phyloP scores from a whole-genome alignment of 2,888 invertebrate species.

The Cataglyphis livida region DNA sequence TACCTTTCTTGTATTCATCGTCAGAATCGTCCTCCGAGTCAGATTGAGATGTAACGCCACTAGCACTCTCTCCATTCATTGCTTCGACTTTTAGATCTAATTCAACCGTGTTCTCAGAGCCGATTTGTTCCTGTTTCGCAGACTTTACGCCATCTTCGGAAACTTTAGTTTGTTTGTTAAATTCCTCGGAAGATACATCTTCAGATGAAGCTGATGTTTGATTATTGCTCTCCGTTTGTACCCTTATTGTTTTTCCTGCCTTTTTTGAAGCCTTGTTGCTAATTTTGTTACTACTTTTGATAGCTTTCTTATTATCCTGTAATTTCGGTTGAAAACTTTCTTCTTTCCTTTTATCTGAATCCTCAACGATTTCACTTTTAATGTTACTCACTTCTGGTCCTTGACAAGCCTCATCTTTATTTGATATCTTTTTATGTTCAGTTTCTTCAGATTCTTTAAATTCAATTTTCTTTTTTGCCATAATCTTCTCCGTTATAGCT shows the following conservation, averaged over 20 bases:
- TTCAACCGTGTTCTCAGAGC: slow-evolving; percentile 68
- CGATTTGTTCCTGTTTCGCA: slow-evolving; percentile 72
- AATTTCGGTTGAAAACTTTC: slow-evolving; percentile 64
- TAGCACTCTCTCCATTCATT: slow-evolving; percentile 64
- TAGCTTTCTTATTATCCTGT: slow-evolving; percentile 76
- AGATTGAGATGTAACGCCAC: slow-evolving; percentile 55
- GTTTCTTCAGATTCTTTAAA: slow-evolving; percentile 76
- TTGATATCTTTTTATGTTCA: slow-evolving; percentile 70
- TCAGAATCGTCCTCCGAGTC: slow-evolving; percentile 65
- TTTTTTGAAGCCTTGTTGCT: slow-evolving; percentile 76
- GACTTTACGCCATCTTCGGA: slow-evolving; percentile 69
- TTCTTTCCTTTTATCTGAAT: slow-evolving; percentile 71
- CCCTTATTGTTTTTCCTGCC: slow-evolving; percentile 67
- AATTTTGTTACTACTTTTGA: slow-evolving; percentile 72
- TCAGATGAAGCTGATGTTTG: slow-evolving; percentile 62
- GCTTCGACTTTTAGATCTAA: slow-evolving; percentile 77
- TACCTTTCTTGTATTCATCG: slow-evolving; percentile 61
- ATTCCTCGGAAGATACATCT: slow-evolving; percentile 74
- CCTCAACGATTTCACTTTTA: slow-evolving; percentile 81
- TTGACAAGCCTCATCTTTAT: slow-evolving; percentile 68
- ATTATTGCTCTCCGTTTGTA: slow-evolving; percentile 73
- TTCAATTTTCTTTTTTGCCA: slow-evolving; percentile 78
- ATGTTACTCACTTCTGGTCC: slow-evolving; percentile 72
- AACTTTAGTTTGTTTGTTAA: slow-evolving; percentile 75
- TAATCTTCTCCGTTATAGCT: slow-evolving; percentile 78